Percentiles rank a stretch among this genome's conserved stretches.
phyloP scores from a whole-genome alignment of 2,113 vertebrate species.

The Crotalus helleri region DNA sequence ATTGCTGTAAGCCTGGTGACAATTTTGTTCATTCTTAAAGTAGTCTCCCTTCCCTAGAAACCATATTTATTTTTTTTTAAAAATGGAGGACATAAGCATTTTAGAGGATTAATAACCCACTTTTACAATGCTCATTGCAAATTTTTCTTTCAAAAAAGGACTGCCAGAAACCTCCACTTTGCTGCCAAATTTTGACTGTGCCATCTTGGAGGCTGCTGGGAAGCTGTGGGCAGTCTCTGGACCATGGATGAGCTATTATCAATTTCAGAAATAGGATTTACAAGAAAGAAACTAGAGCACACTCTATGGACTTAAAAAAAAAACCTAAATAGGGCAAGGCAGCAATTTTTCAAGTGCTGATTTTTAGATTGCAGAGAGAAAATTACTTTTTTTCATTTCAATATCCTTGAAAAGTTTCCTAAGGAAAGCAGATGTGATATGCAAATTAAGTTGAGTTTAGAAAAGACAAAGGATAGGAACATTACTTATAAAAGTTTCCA shows the following conservation, averaged over 20 bases:
- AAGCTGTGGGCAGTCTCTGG: neutral
- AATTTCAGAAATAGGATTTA: neutral
- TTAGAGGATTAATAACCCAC: neutral
- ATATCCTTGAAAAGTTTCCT: neutral
- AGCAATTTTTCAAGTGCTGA: neutral
- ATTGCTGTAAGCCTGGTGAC: neutral
- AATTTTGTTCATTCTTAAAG: conserved; percentile 36
- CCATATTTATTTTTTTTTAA: neutral
- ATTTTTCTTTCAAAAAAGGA: neutral
- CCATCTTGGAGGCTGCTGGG: neutral
- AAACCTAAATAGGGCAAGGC: neutral
- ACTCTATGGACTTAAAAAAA: neutral
- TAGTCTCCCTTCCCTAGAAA: neutral
- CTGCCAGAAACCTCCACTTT: neutral
- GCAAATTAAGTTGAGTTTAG: neutral
- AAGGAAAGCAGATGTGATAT: neutral
- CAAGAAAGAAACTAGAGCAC: neutral
- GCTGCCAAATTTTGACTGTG: neutral
- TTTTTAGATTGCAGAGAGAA: neutral
- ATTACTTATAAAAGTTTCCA: neutral
- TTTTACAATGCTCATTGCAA: neutral
- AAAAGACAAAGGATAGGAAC: neutral
- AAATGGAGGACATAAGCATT: neutral
- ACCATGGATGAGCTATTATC: neutral
- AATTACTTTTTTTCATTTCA: neutral